Conservation (phyloP, 30 jellyfish, hydroid and myxozoan genomes). For the Turritopsis dohrnii region DNA sequence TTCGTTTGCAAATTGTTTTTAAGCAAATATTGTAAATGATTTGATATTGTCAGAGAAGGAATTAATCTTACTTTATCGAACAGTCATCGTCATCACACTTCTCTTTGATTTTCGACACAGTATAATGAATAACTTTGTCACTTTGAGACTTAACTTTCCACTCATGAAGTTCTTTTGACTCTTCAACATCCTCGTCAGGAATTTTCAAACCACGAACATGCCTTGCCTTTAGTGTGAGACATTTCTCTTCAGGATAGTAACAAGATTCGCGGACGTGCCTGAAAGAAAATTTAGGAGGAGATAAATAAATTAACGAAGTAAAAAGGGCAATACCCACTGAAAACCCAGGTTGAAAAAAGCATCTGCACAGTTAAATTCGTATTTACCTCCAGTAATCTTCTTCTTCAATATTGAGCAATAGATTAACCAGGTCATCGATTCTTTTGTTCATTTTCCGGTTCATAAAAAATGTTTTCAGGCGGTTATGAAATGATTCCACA, state of each 20-base stretch:
- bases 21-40: no score
- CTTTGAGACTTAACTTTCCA: slow-evolving; percentile 11
- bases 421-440: slow-evolving; percentile 27
- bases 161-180: background rate
- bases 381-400: slow-evolving; percentile 25
- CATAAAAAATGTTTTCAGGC: slow-evolving; percentile 37
- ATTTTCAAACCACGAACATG: background rate
- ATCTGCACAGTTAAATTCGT: background rate
- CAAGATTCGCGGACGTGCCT: no score
- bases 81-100: background rate
- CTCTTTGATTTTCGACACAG: background rate
- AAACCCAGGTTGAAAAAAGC: no score
- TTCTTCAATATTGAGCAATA: slow-evolving; percentile 12
- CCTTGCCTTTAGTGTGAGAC: no score
- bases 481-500: slow-evolving; percentile 42
- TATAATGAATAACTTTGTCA: background rate
- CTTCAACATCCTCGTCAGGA: background rate
- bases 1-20: no score
- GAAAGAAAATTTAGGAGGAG: no score
- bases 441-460: slow-evolving; percentile 15
- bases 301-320: no score
- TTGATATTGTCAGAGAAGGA: no score
- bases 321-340: no score
- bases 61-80: no score
- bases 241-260: background rate